Base-by-base conservation (phyloP, 2,113 vertebrate species). In the Pomatostomus ruficeps region DNA sequence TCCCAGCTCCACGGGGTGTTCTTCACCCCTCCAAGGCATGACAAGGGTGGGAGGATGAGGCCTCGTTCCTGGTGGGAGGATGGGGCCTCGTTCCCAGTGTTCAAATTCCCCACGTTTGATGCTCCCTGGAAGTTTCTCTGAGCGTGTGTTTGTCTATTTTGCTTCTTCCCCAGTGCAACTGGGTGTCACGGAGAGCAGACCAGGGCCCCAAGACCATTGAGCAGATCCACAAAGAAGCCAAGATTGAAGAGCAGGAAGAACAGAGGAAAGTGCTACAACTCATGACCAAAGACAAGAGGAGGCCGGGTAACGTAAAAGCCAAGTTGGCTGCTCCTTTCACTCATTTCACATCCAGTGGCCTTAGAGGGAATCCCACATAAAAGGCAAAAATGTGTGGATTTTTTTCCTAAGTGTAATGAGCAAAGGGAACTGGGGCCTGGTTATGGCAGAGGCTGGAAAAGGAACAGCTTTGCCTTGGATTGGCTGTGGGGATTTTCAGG, bases 171-270 rank as follows among this genome's bases (percentile, higher is more conserved):
- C 70, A 99, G 99, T 98, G 99, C 97, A 99, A 99, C 94, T 99
- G 99, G 99, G 98, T 99, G 61, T 99, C 99, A 15, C 98, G 99
- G 94, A 98, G 99, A 96, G 99, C 98, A 43, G 99, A 99, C 96
- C 99, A 99, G 96, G 99, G 99, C 38, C 99, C 99, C 1, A 99
- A 99, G 96, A 99, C 99, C 73, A 99, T 99, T 1, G 99, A 99
- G 97, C 99, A 99, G 98, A 99, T 99, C 96, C 99, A 99, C 94
- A 99, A 99, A 95, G 99, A 99, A 85, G 99, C 99, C 54, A 99
- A 99, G 97, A 99, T 99, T 90, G 99, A 99, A 97, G 99, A 99
- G 95, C 99, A 99, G 81, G 99, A 99, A 93, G 99, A 99, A 63
- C 99, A 99, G 92, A 98, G 99, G 84, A 99, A 99, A 94, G 99